A percentile compares a stretch with the other conserved stretches of the same genome.
phyloP scores from a whole-genome alignment of 2,797 vertebrate species.

The Benthosema pterotum region DNA sequence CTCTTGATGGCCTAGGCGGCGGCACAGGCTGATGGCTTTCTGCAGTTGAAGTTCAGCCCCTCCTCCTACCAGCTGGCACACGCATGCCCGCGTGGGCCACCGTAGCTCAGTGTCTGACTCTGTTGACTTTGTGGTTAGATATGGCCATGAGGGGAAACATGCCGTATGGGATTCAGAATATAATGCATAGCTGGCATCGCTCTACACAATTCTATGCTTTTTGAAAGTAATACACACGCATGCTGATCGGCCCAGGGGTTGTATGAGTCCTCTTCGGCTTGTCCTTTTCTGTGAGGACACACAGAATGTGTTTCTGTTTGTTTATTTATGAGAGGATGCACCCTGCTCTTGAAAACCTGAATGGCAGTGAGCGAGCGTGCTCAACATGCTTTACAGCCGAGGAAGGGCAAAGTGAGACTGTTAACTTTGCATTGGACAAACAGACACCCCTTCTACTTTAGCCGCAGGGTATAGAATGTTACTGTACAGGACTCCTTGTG shows the following conservation, averaged over 20 bases:
- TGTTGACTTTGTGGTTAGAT: constrained; percentile 12
- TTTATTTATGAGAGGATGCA: constrained; percentile 58
- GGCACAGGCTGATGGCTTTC: constrained; percentile 34
- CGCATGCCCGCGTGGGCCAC: constrained; percentile 21
- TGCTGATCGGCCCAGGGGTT: constrained; percentile 40
- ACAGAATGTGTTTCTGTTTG: constrained; percentile 35
- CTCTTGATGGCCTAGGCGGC: constrained; percentile 35
- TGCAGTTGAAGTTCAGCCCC: constrained; percentile 50
- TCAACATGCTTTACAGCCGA: constrained; percentile 52
- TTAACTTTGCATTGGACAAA: constrained; percentile 51
- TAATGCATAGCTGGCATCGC: constrained; percentile 14
- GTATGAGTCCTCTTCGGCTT: constrained; percentile 47
- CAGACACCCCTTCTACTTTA: constrained; percentile 28
- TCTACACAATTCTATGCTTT: constrained; percentile 14
- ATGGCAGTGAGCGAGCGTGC: background rate
- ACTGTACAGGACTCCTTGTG: constrained; percentile 17
- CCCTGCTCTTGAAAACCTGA: constrained; percentile 32
- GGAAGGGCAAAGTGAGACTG: constrained; percentile 1
- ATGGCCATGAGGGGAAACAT: background rate
- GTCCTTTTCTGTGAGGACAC: constrained; percentile 48
- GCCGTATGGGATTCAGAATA: constrained; percentile 20
- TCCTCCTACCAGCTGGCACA: constrained; percentile 17
- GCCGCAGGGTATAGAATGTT: constrained; percentile 24
- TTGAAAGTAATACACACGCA: constrained; percentile 53
- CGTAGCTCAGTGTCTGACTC: constrained; percentile 29